A percentile compares a stretch with the other conserved stretches of the same genome.
phyloP scores from a whole-genome alignment of 2,888 invertebrate species.

The Amphiduros pacificus region DNA sequence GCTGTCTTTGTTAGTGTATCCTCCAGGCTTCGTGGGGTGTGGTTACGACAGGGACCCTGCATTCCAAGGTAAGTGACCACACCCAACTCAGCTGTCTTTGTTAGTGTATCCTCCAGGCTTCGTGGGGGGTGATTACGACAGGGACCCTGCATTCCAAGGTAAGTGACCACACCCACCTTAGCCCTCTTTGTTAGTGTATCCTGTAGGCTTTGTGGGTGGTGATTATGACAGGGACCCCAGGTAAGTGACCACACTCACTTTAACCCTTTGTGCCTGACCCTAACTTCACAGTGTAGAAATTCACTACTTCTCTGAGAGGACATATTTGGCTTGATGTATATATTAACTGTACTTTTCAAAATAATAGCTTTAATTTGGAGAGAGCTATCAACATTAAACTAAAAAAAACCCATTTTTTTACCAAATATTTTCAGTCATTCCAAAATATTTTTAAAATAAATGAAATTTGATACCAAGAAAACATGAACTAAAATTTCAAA shows the following conservation, averaged over 20 bases:
- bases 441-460: too few relatives aligned
- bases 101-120: conserved; percentile 29
- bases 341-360: too few relatives aligned
- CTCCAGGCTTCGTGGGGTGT: conserved; percentile 35
- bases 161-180: conserved; percentile 3
- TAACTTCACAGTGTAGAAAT: too few relatives aligned
- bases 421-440: too few relatives aligned
- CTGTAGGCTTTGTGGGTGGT: conserved; percentile 36
- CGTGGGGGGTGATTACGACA: conserved; percentile 40
- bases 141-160: conserved; percentile 33
- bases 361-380: too few relatives aligned
- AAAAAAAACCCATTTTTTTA: too few relatives aligned
- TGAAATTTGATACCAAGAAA: conserved; percentile 2
- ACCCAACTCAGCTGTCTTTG: conserved; percentile 17
- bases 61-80: conserved; percentile 21
- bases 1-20: conserved; percentile 22
- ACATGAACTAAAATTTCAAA: background rate
- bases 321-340: too few relatives aligned
- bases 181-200: conserved; percentile 21
- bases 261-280: conserved; percentile 18
- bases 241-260: conserved; percentile 4
- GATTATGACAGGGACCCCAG: conserved; percentile 38
- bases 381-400: too few relatives aligned
- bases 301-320: too few relatives aligned
- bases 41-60: conserved; percentile 39